Percentiles rank a stretch among this genome's conserved stretches.
Evolutionary conservation across 2,888 invertebrate species (phyloP).

Genomic region (Nomada goodeniana): DNA sequence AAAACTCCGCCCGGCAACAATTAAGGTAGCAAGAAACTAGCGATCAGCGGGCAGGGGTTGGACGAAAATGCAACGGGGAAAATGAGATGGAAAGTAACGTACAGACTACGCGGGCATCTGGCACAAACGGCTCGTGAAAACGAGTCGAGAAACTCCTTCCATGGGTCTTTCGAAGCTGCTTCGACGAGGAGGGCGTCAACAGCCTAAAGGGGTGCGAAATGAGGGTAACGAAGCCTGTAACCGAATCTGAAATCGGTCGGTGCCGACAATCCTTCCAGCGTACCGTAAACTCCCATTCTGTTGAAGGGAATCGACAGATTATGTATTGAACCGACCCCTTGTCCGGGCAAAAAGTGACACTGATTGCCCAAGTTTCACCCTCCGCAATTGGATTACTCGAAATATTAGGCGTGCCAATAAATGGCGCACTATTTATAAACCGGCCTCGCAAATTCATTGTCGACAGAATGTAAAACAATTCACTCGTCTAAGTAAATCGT

Average conservation of each 20-base stretch:
- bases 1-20: not conserved
- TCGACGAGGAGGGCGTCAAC: conserved; percentile 30
- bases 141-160: conserved; percentile 65
- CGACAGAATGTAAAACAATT: no score
- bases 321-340: conserved; percentile 54
- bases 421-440: no score
- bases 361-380: conserved; percentile 47
- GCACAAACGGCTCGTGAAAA: conserved; percentile 67
- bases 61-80: conserved; percentile 7
- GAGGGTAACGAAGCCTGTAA: conserved; percentile 75
- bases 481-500: no score
- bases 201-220: conserved; percentile 67
- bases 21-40: conserved; percentile 1
- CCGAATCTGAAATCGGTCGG: conserved; percentile 72
- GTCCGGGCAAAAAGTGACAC: conserved; percentile 48
- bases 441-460: no score
- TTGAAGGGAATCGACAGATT: conserved; percentile 57
- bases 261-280: conserved; percentile 62
- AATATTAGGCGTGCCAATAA: not conserved
- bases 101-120: conserved; percentile 54
- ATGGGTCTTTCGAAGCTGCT: conserved; percentile 52
- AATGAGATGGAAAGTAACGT: conserved; percentile 35
- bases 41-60: not conserved
- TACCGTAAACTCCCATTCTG: conserved; percentile 57
- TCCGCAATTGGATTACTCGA: not conserved